These are phyloP conservation scores for Cephalopachus bancanus DNA, from an alignment of 2,797 vertebrate genomes.

Conservation along the genomic window DNA sequence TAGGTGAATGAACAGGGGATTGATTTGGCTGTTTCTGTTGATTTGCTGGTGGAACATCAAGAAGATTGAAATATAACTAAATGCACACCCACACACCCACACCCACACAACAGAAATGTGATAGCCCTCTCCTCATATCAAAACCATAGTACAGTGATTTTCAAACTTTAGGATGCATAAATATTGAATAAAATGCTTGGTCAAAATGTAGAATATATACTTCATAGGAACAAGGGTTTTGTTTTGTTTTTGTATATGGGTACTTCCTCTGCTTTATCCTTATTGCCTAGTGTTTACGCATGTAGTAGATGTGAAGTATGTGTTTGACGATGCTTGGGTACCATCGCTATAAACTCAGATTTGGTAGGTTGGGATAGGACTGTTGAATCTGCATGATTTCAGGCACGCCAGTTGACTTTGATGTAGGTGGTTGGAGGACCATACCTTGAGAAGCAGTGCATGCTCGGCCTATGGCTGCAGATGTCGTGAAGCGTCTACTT, in stretches of 20 bases:
- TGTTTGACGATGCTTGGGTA: background rate
- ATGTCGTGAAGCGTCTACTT: background rate
- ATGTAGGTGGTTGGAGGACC: background rate
- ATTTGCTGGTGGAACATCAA: background rate
- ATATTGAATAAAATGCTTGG: background rate
- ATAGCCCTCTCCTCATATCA: background rate
- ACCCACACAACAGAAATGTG: background rate
- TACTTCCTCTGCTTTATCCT: background rate
- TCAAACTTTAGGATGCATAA: background rate
- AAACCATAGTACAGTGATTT: background rate
- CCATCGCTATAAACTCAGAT: background rate
- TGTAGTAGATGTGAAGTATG: background rate
- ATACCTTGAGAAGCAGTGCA: background rate
- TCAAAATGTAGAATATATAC: background rate
- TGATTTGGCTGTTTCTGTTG: background rate
- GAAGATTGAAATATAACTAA: background rate
- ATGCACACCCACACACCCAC: background rate
- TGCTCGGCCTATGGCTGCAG: background rate
- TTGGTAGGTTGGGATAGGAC: background rate
- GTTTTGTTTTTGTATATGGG: background rate
- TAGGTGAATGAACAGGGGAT: background rate
- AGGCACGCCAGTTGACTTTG: background rate
- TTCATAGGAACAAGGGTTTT: background rate
- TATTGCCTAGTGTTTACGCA: background rate
- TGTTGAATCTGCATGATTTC: background rate